These are phyloP conservation scores for Austrofundulus limnaeus DNA, from an alignment of 2,113 vertebrate species.

Conservation along the genomic window DNA sequence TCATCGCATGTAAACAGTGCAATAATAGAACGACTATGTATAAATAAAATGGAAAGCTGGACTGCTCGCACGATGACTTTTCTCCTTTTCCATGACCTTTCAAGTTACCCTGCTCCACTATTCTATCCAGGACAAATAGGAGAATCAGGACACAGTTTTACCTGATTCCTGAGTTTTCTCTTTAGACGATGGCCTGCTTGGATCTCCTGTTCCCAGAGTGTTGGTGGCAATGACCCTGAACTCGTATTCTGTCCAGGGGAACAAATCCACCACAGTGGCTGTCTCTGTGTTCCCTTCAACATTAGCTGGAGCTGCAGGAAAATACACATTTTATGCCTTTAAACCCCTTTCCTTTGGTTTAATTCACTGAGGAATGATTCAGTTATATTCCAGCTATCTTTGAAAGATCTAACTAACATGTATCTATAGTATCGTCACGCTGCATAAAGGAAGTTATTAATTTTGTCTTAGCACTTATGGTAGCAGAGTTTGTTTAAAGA, in stretches of 20 bases:
- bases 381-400: slow-evolving; percentile 32
- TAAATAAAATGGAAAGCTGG: slow-evolving; percentile 55
- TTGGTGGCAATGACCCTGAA: slow-evolving; percentile 94
- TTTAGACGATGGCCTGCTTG: slow-evolving; percentile 86
- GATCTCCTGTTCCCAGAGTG: slow-evolving; percentile 90
- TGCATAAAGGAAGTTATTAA: slow-evolving; percentile 23
- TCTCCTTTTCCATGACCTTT: slow-evolving; percentile 26
- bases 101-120: slow-evolving; percentile 1
- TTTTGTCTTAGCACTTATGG: slow-evolving; percentile 9
- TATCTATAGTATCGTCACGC: slow-evolving; percentile 17
- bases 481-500: slow-evolving; percentile 40
- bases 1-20: slow-evolving; percentile 53
- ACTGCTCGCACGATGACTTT: slow-evolving; percentile 27
- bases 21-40: slow-evolving; percentile 41
- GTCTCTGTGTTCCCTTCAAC: slow-evolving; percentile 93
- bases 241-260: slow-evolving; percentile 97
- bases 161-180: slow-evolving; percentile 86
- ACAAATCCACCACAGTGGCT: slow-evolving; percentile 87
- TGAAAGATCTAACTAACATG: slow-evolving; percentile 23
- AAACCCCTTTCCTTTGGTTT: too few species aligned
- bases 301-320: slow-evolving; percentile 43
- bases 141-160: slow-evolving; percentile 63
- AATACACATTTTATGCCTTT: neutral
- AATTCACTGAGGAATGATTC: slow-evolving; percentile 3
- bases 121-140: neutral